Evolutionary conservation across 2,888 invertebrate genomes (phyloP).

Genomic region (Aphrophora alni): DNA sequence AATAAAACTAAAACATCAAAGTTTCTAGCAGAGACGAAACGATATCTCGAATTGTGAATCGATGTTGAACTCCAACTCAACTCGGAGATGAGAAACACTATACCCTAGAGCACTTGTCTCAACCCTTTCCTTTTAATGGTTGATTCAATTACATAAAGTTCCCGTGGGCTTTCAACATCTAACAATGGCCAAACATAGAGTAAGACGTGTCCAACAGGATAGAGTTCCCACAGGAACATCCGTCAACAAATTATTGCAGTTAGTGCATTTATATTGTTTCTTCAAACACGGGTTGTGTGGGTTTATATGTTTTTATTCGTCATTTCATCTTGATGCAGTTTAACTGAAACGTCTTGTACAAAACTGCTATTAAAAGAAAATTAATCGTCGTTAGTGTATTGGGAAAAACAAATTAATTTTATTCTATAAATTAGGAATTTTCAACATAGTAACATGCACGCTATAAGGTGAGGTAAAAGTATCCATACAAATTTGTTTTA

Average conservation of each 20-base stretch:
- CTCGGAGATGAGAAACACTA: background rate
- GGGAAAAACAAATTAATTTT: too few species aligned
- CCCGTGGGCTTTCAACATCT: background rate
- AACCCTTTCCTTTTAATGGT: slow-evolving; percentile 6
- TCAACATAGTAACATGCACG: too few species aligned
- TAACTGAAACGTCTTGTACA: too few species aligned
- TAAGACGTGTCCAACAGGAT: background rate
- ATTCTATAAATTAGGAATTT: too few species aligned
- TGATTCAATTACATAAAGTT: background rate
- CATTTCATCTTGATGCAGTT: too few species aligned
- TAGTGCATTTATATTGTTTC: background rate
- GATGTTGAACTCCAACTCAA: background rate
- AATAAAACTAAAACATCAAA: too few species aligned
- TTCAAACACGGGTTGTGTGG: background rate
- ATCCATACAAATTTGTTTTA: too few species aligned
- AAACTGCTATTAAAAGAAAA: too few species aligned
- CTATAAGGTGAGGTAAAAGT: too few species aligned
- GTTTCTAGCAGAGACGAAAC: background rate
- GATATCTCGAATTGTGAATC: background rate
- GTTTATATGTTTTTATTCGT: too few species aligned
- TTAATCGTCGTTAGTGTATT: too few species aligned
- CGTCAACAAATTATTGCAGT: slow-evolving; percentile 4
- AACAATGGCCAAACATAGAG: background rate
- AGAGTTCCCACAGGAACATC: background rate
- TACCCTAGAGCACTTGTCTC: background rate